Evolutionary conservation across 1,140 invertebrate genomes (phyloP).

Genomic region (Diploscapter pachys): DNA sequence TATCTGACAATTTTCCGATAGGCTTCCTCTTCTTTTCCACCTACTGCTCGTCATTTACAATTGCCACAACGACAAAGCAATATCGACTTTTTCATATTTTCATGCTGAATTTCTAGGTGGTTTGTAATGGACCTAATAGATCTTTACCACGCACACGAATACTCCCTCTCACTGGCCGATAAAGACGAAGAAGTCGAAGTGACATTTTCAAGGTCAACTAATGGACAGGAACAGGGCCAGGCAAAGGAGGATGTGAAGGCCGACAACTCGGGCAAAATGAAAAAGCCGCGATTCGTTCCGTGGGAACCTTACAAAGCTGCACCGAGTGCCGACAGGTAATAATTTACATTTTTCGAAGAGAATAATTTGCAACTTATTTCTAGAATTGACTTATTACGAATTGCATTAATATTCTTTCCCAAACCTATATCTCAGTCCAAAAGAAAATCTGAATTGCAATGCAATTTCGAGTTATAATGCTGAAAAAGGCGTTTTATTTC

Average conservation of each 20-base stretch:
- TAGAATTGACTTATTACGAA: conserved; percentile 17
- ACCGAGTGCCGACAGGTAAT: conserved; percentile 4
- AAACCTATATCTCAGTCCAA: conserved; percentile 1
- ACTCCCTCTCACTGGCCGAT: neutral
- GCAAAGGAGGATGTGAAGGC: conserved; percentile 5
- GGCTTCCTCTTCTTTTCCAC: too few relatives aligned
- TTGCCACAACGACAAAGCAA: too few relatives aligned
- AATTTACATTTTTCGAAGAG: neutral
- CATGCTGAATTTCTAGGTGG: too few relatives aligned
- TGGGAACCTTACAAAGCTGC: conserved; percentile 24
- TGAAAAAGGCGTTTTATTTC: too few relatives aligned
- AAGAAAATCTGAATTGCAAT: neutral
- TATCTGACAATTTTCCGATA: too few relatives aligned
- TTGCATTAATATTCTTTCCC: conserved; percentile 11
- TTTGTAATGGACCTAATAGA: conserved; percentile 16
- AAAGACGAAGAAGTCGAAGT: neutral
- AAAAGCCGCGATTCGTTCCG: conserved; percentile 13
- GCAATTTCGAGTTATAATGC: too few relatives aligned
- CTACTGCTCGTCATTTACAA: too few relatives aligned
- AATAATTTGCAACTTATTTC: neutral
- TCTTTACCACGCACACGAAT: conserved; percentile 23
- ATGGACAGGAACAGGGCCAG: neutral
- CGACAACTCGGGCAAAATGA: conserved; percentile 8
- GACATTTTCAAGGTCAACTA: neutral
- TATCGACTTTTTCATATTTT: too few relatives aligned